Evolutionary conservation across 2,888 invertebrate genomes (phyloP).

Genomic region (Panopea generosa): DNA sequence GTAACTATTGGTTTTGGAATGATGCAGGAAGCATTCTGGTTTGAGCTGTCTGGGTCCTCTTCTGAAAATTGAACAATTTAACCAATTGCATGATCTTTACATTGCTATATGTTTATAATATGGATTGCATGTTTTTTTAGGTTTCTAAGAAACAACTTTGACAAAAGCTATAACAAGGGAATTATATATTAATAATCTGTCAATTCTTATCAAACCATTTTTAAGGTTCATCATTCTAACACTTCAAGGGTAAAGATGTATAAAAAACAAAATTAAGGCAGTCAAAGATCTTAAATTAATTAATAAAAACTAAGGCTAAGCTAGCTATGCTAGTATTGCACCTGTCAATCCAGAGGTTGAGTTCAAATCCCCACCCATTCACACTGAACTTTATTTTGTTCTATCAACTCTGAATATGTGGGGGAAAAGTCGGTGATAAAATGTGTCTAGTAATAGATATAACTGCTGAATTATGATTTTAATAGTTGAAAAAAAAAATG

Average conservation of each 20-base stretch:
- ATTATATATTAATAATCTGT: constrained; percentile 1
- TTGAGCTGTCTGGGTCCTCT: not conserved
- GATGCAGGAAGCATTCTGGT: constrained; percentile 3
- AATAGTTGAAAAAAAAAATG: not conserved
- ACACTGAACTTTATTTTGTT: constrained; percentile 3
- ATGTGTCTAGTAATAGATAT: constrained; percentile 2
- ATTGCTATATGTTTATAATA: constrained; percentile 3
- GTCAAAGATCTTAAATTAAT: not conserved
- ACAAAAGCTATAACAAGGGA: constrained; percentile 1
- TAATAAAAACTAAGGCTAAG: not conserved
- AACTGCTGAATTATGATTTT: constrained; percentile 1
- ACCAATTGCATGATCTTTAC: not conserved
- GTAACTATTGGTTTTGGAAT: not conserved
- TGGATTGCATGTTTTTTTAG: not conserved
- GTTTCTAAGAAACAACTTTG: constrained; percentile 3
- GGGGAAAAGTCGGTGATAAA: constrained; percentile 3
- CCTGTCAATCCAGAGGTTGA: too few species aligned
- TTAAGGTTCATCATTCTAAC: not conserved
- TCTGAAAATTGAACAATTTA: constrained; percentile 2
- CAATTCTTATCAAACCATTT: constrained; percentile 2
- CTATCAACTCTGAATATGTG: constrained; percentile 2
- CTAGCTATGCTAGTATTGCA: constrained; percentile 2
- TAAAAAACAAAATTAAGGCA: constrained; percentile 1
- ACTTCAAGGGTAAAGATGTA: too few species aligned
- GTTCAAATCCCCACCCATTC: constrained; percentile 1